Evolutionary conservation across 2,888 invertebrate genomes (phyloP).

Genomic region (Smittia sp.): DNA sequence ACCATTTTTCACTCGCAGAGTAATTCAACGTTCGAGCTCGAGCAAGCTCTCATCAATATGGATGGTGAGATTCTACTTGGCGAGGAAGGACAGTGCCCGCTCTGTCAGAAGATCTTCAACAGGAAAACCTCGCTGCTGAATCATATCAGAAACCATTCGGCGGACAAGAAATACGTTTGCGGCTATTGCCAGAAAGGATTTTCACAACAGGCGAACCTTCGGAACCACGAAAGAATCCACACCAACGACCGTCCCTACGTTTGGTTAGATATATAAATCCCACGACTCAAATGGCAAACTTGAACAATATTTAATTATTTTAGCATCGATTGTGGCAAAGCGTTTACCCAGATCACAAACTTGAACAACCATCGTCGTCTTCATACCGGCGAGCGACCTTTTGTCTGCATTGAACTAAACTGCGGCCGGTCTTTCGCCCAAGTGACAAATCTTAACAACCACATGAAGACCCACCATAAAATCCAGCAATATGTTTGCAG

Average conservation of each 20-base stretch:
- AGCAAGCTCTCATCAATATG: slow-evolving; percentile 50
- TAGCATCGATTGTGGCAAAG: slow-evolving; percentile 53
- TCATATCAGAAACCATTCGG: slow-evolving; percentile 54
- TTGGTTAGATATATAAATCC: neutral
- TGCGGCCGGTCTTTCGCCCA: slow-evolving; percentile 54
- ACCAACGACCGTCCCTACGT: slow-evolving; percentile 50
- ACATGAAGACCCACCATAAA: slow-evolving; percentile 55
- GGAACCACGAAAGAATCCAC: slow-evolving; percentile 54
- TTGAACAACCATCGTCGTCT: slow-evolving; percentile 53
- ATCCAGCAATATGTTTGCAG: slow-evolving; percentile 55
- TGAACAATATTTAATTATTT: neutral
- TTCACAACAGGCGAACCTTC: slow-evolving; percentile 53
- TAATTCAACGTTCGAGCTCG: slow-evolving; percentile 48
- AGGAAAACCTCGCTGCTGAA: slow-evolving; percentile 53
- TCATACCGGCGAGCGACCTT: slow-evolving; percentile 52
- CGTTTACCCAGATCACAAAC: slow-evolving; percentile 54
- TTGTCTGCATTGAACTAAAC: slow-evolving; percentile 54
- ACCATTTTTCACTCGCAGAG: neutral
- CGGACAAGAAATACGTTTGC: slow-evolving; percentile 54
- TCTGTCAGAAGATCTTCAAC: slow-evolving; percentile 54
- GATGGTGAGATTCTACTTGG: slow-evolving; percentile 53
- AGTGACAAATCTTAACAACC: slow-evolving; percentile 54
- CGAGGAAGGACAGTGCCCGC: slow-evolving; percentile 54
- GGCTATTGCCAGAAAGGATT: slow-evolving; percentile 52
- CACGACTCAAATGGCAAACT: neutral